These are phyloP conservation scores for Micrasema longulum DNA, from an alignment of 1,140 invertebrate genomes.

Conservation along the genomic window DNA sequence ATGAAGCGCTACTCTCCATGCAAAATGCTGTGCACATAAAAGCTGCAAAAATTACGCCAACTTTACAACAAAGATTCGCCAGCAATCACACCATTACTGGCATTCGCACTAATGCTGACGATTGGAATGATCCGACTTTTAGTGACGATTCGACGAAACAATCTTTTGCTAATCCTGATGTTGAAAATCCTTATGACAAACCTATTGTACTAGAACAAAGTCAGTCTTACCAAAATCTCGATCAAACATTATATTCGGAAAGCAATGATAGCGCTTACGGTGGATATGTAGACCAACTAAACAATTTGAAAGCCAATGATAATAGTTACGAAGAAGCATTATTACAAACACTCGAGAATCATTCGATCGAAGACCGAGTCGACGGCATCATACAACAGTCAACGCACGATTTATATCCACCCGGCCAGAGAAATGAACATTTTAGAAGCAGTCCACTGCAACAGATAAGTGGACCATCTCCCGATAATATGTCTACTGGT, in stretches of 20 bases:
- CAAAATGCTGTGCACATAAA: conserved; percentile 67
- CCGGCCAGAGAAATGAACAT: conserved; percentile 19
- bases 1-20: conserved; percentile 64
- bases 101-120: conserved; percentile 21
- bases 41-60: conserved; percentile 68
- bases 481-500: conserved; percentile 57
- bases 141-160: conserved; percentile 47
- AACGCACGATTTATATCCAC: conserved; percentile 47
- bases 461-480: conserved; percentile 54
- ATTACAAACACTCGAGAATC: conserved; percentile 1
- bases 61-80: conserved; percentile 67
- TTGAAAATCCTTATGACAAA: conserved; percentile 66
- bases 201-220: conserved; percentile 63
- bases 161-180: conserved; percentile 63
- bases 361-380: conserved; percentile 50
- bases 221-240: conserved; percentile 66
- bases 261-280: conserved; percentile 56
- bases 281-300: conserved; percentile 39
- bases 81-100: conserved; percentile 59
- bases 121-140: conserved; percentile 43
- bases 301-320: conserved; percentile 24
- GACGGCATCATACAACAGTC: conserved; percentile 49
- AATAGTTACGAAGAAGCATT: conserved; percentile 25
- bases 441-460: conserved; percentile 39
- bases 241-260: conserved; percentile 65